Conservation (phyloP, 2,888 invertebrate species). For the Cyclophora punctaria region DNA sequence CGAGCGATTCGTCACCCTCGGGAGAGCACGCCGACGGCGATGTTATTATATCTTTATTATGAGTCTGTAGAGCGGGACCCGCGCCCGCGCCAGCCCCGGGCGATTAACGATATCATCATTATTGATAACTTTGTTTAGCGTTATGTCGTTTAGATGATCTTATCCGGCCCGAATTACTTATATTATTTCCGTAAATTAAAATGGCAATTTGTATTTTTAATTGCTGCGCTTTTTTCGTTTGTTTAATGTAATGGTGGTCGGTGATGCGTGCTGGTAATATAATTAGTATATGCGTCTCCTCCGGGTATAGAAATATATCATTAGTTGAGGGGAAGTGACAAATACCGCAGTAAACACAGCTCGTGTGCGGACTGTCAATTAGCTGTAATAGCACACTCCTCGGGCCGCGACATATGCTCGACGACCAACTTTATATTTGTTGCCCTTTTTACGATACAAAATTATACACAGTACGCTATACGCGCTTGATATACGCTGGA, state of each 20-base stretch:
- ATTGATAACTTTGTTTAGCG: conserved; percentile 64
- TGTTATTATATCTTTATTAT: conserved; percentile 73
- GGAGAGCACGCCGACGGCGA: conserved; percentile 57
- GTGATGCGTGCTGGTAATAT: conserved; percentile 18
- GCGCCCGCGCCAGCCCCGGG: conserved; percentile 43
- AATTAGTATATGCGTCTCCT: conserved; percentile 32
- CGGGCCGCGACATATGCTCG: conserved; percentile 56
- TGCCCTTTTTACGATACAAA: conserved; percentile 57
- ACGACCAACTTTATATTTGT: conserved; percentile 52
- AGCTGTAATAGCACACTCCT: conserved; percentile 52
- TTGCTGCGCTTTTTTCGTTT: conserved; percentile 10
- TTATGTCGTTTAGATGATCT: conserved; percentile 5
- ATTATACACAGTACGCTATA: conserved; percentile 34
- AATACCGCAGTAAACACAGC: conserved; percentile 55
- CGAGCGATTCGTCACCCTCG: conserved; percentile 73
- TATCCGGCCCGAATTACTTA: background rate
- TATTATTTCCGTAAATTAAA: too few species aligned
- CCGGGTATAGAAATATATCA: conserved; percentile 44
- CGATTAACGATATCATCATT: conserved; percentile 66
- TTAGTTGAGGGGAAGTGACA: conserved; percentile 64
- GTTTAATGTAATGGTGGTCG: conserved; percentile 16
- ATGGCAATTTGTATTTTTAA: background rate
- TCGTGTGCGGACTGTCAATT: conserved; percentile 63
- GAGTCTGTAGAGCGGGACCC: conserved; percentile 45
- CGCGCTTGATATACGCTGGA: background rate